These are phyloP conservation scores for Marmota monax DNA, from an alignment of 2,113 vertebrate genomes.

Conservation along the genomic window DNA sequence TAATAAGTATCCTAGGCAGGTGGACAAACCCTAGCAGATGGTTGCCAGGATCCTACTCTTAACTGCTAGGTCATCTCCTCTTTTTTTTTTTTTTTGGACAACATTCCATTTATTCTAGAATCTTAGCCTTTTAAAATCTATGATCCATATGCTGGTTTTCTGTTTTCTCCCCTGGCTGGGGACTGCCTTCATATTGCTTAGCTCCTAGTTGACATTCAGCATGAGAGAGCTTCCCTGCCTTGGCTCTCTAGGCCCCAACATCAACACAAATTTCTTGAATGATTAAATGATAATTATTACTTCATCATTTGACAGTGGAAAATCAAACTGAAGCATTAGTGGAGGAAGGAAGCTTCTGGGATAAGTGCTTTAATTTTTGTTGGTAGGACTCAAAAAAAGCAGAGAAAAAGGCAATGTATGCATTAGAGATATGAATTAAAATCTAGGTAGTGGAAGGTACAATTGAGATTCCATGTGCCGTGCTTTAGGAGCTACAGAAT, in stretches of 20 bases:
- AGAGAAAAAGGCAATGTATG: not conserved
- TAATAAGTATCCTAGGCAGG: not conserved
- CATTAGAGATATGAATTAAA: not conserved
- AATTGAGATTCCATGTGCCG: fast-evolving
- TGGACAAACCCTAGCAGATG: not conserved
- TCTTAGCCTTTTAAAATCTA: not conserved
- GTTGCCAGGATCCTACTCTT: not conserved
- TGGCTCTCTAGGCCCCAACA: not conserved
- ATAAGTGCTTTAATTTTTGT: not conserved
- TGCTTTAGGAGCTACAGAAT: not conserved
- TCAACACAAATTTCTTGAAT: not conserved
- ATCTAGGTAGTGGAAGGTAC: not conserved
- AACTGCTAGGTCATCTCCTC: no score
- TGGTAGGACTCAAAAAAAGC: not conserved
- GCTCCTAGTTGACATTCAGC: not conserved
- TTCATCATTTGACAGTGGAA: not conserved
- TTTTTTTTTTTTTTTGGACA: not conserved
- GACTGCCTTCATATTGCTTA: not conserved
- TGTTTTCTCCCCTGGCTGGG: not conserved
- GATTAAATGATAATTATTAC: not conserved
- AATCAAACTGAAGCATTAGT: not conserved
- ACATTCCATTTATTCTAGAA: not conserved
- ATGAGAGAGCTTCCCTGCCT: not conserved
- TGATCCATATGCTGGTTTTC: not conserved
- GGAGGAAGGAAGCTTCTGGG: not conserved